Evolutionary conservation across 2,888 invertebrate species (phyloP), one percentile per base, ranked within the genome.

Genomic region (Cybosia mesomella): DNA sequence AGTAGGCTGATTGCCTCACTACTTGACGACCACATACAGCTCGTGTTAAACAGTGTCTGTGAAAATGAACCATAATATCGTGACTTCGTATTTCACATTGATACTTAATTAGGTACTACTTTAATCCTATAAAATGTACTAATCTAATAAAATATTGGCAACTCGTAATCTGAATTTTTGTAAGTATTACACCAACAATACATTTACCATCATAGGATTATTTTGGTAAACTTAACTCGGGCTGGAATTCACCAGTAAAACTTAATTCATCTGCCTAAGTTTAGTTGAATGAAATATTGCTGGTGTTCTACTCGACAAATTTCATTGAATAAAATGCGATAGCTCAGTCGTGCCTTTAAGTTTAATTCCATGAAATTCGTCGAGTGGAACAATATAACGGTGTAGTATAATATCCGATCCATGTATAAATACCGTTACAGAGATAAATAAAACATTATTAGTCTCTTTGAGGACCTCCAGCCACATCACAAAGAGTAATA

Each of bases 1-100:
- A 99, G 85, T 97, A 97, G 3, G 98, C 98, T 9, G 97, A 97
- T 91, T 98, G 98, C 72, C 96, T 96, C 65, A 98, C 96, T 54
- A 97, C 96, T 85, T 97, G 97, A 58, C 96, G 96, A 1, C 97
- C 97, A 83, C 98, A 99, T 78, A 97, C 95, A 13, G 96, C 96
- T 1, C 96, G 96, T 82, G 96, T 96, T 83, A 96, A 96, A 89
- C 98, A 98, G 85, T 96, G 96, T 88, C 98, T 97, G 84, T 0
- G 73, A 68, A 61, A 69, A 62, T 67, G 66, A 84, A 32, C 0
- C 2, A 15, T 5, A 9, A 7, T 5, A 24, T 43, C 0, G 36
- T 22, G n/a, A 58, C 0, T 32, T 32, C 32, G 7, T 5, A 32
- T 32, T 32, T 32, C 32, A 7, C 7, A 32, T 32, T 32, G 3